These are phyloP conservation scores for Boulengeromyrus knoepffleri DNA, from an alignment of 2,113 vertebrate species.

Conservation along the genomic window DNA sequence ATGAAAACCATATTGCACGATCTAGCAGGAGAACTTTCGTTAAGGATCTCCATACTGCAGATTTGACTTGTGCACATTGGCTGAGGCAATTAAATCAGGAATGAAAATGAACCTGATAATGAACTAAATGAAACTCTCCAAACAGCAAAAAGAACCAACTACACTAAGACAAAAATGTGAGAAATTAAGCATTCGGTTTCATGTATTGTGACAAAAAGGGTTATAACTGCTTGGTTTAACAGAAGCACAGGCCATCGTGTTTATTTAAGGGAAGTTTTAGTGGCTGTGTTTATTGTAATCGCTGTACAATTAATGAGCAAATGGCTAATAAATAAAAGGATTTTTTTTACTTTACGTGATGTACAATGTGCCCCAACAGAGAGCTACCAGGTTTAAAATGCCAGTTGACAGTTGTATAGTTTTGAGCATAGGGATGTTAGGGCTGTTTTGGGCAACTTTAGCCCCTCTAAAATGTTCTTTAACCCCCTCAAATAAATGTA, in stretches of 20 bases:
- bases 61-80: neutral
- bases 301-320: no score
- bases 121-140: neutral
- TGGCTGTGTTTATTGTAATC: no score
- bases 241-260: no score
- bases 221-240: no score
- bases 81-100: neutral
- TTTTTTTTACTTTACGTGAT: neutral
- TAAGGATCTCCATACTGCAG: neutral
- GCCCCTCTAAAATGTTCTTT: neutral
- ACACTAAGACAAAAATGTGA: neutral
- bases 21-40: neutral
- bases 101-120: neutral
- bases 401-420: neutral
- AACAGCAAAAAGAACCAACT: neutral
- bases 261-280: no score
- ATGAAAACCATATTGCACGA: neutral
- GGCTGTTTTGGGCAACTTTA: no score
- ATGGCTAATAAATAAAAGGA: neutral
- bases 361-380: neutral
- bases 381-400: neutral
- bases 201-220: no score
- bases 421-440: neutral
- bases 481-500: neutral
- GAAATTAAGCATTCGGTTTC: neutral